Conservation (phyloP, 2,888 invertebrate genomes). For the Xanthia icteritia region DNA sequence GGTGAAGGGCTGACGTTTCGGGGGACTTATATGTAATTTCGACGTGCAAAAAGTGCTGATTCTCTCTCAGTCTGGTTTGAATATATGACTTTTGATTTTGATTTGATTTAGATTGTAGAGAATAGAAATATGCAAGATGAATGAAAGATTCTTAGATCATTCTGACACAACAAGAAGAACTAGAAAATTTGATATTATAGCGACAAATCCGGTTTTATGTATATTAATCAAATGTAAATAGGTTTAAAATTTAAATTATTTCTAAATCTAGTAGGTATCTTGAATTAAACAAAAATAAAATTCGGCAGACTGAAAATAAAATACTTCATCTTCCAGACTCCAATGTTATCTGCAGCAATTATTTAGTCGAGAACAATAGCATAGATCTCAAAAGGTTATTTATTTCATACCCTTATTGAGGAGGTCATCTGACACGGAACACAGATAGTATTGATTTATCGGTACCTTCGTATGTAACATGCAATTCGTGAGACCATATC, state of each 20-base stretch:
- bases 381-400: conserved; percentile 25
- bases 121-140: conserved; percentile 8
- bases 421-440: conserved; percentile 51
- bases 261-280: background rate
- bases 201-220: conserved; percentile 19
- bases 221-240: conserved; percentile 25
- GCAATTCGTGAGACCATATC: conserved; percentile 65
- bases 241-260: conserved; percentile 11
- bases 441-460: conserved; percentile 58
- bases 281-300: background rate
- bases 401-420: conserved; percentile 36
- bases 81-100: background rate
- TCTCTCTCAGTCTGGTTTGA: background rate
- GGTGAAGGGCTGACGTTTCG: background rate
- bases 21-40: background rate
- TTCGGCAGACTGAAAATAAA: background rate
- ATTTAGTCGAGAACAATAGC: conserved; percentile 13
- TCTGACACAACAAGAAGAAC: conserved; percentile 22
- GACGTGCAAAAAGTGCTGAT: background rate
- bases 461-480: conserved; percentile 58
- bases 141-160: conserved; percentile 12
- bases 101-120: background rate
- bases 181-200: background rate
- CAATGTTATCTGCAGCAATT: background rate
- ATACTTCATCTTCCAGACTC: background rate